These are phyloP conservation scores for Schizaphis graminum DNA, from an alignment of 2,888 invertebrate genomes.

Conservation along the genomic window DNA sequence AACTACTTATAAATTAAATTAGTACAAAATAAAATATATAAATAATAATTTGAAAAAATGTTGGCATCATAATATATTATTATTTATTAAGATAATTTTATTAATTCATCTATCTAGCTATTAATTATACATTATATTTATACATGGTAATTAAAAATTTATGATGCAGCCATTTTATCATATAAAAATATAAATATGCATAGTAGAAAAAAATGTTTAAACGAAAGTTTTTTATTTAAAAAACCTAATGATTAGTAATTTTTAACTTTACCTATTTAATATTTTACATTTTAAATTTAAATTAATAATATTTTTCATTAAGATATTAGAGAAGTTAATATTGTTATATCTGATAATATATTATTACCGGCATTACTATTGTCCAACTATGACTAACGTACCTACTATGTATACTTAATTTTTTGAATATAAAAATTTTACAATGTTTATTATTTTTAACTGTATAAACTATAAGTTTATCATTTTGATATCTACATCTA, in stretches of 20 bases:
- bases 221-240: too few relatives aligned
- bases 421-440: neutral
- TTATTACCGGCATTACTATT: neutral
- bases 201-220: too few relatives aligned
- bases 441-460: neutral
- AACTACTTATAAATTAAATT: neutral
- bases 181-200: too few relatives aligned
- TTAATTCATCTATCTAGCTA: neutral
- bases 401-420: neutral
- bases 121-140: neutral
- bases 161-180: too few relatives aligned
- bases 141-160: too few relatives aligned
- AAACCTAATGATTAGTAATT: too few relatives aligned
- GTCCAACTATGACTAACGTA: neutral
- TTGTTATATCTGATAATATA: neutral
- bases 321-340: neutral
- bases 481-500: neutral
- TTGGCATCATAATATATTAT: neutral
- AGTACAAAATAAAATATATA: neutral
- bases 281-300: neutral
- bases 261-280: neutral
- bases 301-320: neutral
- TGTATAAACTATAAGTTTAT: neutral
- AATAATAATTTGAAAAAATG: neutral
- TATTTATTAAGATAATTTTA: neutral